A percentile compares a stretch with the other conserved stretches of the same genome.
These are phyloP conservation scores for Moxostoma hubbsi DNA, from an alignment of 2,797 vertebrate genomes.

Conservation along the genomic window DNA sequence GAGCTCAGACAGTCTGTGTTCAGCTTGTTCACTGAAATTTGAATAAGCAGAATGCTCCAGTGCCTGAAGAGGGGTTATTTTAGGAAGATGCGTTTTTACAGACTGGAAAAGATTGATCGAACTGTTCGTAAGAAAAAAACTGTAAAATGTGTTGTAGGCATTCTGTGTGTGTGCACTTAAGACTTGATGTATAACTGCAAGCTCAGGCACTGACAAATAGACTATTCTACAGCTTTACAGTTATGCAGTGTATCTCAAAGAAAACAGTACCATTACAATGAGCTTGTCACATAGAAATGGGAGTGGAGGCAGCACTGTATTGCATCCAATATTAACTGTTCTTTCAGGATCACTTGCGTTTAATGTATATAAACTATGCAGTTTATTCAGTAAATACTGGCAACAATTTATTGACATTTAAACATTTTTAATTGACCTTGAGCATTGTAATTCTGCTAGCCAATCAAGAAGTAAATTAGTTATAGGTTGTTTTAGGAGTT, in stretches of 20 bases:
- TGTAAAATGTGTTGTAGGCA: neutral
- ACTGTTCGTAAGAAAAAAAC: neutral
- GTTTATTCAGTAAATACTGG: neutral
- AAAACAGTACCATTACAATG: neutral
- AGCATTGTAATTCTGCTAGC: constrained; percentile 3
- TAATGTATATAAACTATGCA: neutral
- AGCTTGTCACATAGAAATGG: neutral
- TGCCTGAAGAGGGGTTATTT: constrained; percentile 50
- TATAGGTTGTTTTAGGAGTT: neutral
- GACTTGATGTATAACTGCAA: neutral
- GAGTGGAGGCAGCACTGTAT: neutral
- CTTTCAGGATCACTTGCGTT: neutral
- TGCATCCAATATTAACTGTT: neutral
- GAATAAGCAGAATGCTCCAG: constrained; percentile 52
- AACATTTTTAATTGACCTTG: constrained; percentile 2
- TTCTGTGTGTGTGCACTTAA: constrained; percentile 18
- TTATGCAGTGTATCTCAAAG: constrained; percentile 1
- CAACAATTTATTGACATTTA: constrained; percentile 1
- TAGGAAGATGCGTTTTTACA: constrained; percentile 35
- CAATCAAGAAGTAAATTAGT: constrained; percentile 6
- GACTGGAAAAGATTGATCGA: constrained; percentile 37
- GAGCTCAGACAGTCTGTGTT: constrained; percentile 35
- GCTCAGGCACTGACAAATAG: constrained; percentile 24
- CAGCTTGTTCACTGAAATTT: constrained; percentile 49
- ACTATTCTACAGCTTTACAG: constrained; percentile 21